These are phyloP conservation scores for Odontophorus gujanensis DNA, from an alignment of 2,113 vertebrate species.

Conservation along the genomic window DNA sequence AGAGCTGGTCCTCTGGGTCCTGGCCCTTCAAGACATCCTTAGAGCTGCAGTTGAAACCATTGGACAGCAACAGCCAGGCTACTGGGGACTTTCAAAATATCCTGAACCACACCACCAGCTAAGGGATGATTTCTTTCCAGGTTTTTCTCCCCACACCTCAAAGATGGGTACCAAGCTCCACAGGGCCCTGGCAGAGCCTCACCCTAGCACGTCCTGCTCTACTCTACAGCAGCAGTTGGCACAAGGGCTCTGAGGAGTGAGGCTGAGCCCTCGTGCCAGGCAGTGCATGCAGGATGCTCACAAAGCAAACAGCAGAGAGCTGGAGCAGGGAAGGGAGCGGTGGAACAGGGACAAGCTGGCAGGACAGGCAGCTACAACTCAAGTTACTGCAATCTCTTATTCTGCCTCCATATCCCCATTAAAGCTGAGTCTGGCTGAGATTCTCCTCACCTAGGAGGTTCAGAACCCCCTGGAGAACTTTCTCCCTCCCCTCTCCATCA, in stretches of 20 bases:
- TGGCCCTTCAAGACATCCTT: not conserved
- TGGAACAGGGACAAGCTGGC: not conserved
- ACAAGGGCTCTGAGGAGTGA: not conserved
- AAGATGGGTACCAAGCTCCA: not conserved
- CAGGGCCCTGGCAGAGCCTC: not conserved
- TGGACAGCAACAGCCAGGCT: not conserved
- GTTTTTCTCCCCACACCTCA: not conserved
- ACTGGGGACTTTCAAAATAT: not conserved
- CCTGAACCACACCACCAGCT: not conserved
- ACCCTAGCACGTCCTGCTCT: not conserved
- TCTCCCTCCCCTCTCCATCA: not conserved
- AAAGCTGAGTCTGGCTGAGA: not conserved
- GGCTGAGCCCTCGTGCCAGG: not conserved
- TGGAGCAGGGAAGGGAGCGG: not conserved
- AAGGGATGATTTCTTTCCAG: not conserved
- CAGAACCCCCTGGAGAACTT: not conserved
- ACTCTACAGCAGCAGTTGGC: not conserved
- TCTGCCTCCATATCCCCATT: not conserved
- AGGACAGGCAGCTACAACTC: not conserved
- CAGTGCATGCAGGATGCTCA: fast-evolving
- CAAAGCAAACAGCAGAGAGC: fast-evolving
- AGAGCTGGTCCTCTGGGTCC: not conserved
- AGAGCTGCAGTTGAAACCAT: not conserved
- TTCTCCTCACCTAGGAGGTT: not conserved
- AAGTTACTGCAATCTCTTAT: not conserved